A percentile compares a stretch with the other conserved stretches of the same genome.
These are phyloP conservation scores for Meteorus cinctellus DNA, from an alignment of 2,888 invertebrate species.

Conservation along the genomic window DNA sequence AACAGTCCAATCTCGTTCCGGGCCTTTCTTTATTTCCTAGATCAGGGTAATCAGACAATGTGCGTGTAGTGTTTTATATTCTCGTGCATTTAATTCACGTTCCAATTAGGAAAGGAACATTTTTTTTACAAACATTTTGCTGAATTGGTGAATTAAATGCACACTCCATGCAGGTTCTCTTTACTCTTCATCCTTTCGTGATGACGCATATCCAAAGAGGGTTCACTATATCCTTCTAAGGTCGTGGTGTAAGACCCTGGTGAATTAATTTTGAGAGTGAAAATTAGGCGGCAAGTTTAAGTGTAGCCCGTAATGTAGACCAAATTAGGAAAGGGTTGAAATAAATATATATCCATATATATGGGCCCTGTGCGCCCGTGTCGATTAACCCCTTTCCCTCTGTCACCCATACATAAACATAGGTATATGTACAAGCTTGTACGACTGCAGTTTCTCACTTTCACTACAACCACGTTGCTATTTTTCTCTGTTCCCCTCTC, in stretches of 20 bases:
- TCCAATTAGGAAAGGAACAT: too few relatives aligned
- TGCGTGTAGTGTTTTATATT: neutral
- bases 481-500: conserved; percentile 13
- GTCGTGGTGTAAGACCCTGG: conserved; percentile 36
- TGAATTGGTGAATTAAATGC: neutral
- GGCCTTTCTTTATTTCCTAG: conserved; percentile 43
- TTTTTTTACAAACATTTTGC: too few relatives aligned
- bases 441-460: neutral
- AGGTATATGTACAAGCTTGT: neutral
- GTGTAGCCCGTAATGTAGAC: conserved; percentile 28
- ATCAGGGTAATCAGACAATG: conserved; percentile 36
- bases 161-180: neutral
- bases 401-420: neutral
- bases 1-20: conserved; percentile 49
- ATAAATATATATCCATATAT: neutral
- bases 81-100: too few relatives aligned
- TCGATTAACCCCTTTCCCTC: conserved; percentile 50
- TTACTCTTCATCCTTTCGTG: neutral
- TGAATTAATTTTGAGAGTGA: conserved; percentile 38
- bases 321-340: conserved; percentile 33
- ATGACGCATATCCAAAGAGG: neutral
- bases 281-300: conserved; percentile 34
- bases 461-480: neutral
- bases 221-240: conserved; percentile 8
- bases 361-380: conserved; percentile 17